Conservation (phyloP, 2,888 invertebrate species). For the Megamerina dolium region DNA sequence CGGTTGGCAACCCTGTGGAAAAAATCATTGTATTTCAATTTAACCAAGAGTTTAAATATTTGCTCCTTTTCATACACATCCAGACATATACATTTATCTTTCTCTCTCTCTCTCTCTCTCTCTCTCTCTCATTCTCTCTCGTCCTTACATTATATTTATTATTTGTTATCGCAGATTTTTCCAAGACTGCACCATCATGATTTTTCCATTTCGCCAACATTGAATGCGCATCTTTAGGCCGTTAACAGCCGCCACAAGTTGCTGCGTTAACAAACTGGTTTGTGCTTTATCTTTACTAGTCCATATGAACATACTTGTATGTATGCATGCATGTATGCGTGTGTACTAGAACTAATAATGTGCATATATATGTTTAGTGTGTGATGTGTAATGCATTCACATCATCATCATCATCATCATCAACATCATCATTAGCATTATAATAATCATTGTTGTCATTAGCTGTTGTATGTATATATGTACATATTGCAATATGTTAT, state of each 20-base stretch:
- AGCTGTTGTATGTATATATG: no score
- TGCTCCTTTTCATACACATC: no score
- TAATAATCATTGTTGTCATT: not conserved
- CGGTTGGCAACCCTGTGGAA: no score
- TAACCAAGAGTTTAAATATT: no score
- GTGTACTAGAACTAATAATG: not conserved
- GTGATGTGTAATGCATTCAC: conserved; percentile 3
- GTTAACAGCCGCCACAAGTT: conserved; percentile 1
- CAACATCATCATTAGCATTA: not conserved
- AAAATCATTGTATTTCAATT: no score
- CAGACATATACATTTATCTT: no score
- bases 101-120: no score
- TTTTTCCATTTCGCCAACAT: not conserved
- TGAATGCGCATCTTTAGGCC: not conserved
- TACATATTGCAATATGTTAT: conserved; percentile 2
- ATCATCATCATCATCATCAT: conserved; percentile 8
- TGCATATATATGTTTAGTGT: not conserved
- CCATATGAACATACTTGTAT: conserved; percentile 5
- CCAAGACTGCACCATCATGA: conserved; percentile 6
- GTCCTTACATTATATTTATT: no score
- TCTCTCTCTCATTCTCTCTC: no score
- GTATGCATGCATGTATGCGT: no score
- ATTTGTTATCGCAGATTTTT: no score
- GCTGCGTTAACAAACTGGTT: conserved; percentile 11
- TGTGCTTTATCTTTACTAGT: conserved; percentile 11